phyloP scores from a whole-genome alignment of 1,140 invertebrate genomes.

The Pseudomyrmex gracilis region DNA sequence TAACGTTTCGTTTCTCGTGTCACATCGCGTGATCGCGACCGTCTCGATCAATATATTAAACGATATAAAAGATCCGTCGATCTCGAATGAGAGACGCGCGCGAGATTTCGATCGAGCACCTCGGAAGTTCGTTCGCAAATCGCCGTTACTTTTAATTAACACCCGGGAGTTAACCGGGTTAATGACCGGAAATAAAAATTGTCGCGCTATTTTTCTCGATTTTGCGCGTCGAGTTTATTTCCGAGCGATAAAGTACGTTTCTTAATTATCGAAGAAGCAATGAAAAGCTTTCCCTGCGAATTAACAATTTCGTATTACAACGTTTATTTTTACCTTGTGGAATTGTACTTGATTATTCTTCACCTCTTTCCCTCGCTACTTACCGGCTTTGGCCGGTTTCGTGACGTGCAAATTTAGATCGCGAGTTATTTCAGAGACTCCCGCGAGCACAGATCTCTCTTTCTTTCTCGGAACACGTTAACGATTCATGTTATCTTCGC shows the following conservation, averaged over 20 bases:
- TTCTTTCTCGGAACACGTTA: neutral
- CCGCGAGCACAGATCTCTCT: neutral
- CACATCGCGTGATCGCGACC: conserved; percentile 62
- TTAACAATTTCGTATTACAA: neutral
- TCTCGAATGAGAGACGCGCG: neutral
- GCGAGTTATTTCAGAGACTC: neutral
- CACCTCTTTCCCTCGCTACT: no score
- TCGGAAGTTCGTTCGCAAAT: conserved; percentile 29
- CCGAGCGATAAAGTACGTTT: neutral
- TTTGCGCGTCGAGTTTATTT: conserved; percentile 15
- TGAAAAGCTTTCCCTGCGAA: neutral
- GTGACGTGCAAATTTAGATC: conserved; percentile 10
- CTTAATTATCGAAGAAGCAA: neutral
- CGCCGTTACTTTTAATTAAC: conserved; percentile 23
- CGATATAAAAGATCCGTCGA: conserved; percentile 55
- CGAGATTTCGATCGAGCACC: conserved; percentile 39
- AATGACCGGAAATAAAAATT: conserved; percentile 34
- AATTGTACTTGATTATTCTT: neutral
- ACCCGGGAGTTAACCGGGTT: conserved; percentile 29
- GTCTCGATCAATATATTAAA: conserved; percentile 45
- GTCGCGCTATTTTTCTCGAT: neutral
- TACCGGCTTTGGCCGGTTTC: neutral
- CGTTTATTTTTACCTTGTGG: neutral
- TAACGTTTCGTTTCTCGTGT: conserved; percentile 61
- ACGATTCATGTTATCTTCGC: neutral